Evolutionary conservation across 2,113 vertebrate species (phyloP).

Genomic region (Salvator merianae): DNA sequence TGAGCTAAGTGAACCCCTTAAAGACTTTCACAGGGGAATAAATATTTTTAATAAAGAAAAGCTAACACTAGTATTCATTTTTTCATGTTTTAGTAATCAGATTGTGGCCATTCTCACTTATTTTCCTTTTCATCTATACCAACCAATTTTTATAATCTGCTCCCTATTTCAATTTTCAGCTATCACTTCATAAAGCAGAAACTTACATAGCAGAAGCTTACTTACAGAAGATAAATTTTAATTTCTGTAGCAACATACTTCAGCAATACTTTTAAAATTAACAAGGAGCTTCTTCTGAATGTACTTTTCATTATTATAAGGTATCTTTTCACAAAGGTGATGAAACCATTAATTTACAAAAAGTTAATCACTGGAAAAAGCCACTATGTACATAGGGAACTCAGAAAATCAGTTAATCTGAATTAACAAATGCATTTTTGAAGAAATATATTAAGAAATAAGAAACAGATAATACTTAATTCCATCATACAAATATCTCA

Average conservation of each 20-base stretch:
- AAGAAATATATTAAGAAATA: constrained; percentile 6
- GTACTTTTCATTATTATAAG: constrained; percentile 56
- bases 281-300: constrained; percentile 55
- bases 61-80: no score
- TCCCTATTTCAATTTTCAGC: not conserved
- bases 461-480: constrained; percentile 4
- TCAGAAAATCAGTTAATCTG: constrained; percentile 63
- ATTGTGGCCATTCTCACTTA: not conserved
- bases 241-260: constrained; percentile 25
- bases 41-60: no score
- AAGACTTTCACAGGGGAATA: no score
- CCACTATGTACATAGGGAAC: constrained; percentile 64
- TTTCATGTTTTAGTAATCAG: not conserved
- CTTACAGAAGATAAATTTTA: constrained; percentile 50
- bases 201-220: not conserved
- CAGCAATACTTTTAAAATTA: constrained; percentile 36
- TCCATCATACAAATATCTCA: not conserved
- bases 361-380: constrained; percentile 67
- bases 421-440: constrained; percentile 48
- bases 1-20: no score
- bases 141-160: no score
- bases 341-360: constrained; percentile 65
- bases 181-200: not conserved
- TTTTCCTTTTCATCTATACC: no score
- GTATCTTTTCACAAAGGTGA: constrained; percentile 59